phyloP scores from a whole-genome alignment of 2,113 vertebrate species.

The Halichoerus grypus region DNA sequence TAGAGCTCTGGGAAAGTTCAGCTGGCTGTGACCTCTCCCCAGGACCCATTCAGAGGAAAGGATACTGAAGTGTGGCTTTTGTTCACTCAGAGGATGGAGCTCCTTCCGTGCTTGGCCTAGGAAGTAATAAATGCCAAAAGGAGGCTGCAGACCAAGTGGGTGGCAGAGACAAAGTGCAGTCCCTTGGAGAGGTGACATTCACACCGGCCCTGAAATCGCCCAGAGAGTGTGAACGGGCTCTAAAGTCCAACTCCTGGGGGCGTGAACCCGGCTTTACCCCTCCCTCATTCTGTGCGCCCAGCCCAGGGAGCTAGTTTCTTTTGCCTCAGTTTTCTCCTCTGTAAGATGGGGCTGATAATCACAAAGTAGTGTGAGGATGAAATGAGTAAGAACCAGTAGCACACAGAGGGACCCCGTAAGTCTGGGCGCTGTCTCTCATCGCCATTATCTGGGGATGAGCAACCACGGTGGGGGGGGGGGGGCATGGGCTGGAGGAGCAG shows the following conservation, averaged over 20 bases:
- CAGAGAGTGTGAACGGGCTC: neutral
- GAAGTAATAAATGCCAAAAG: neutral
- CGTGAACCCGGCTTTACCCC: neutral
- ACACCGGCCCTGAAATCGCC: neutral
- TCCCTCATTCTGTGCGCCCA: neutral
- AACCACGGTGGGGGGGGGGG: neutral
- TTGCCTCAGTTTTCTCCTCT: neutral
- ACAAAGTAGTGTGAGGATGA: neutral
- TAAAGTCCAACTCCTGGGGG: neutral
- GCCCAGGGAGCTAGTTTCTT: neutral
- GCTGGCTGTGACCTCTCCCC: neutral
- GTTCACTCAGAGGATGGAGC: neutral
- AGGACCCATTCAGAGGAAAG: neutral
- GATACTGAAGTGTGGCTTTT: neutral
- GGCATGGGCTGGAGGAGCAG: neutral
- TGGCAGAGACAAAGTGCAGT: fast-evolving
- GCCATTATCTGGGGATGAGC: no score
- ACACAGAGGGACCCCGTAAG: fast-evolving
- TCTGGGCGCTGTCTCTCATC: fast-evolving
- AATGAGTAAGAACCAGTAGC: neutral
- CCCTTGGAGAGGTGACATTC: neutral
- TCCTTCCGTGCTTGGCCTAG: neutral
- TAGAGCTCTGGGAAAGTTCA: neutral
- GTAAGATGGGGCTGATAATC: neutral
- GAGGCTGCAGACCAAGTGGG: neutral